Base-by-base conservation (phyloP, 2,888 invertebrate genomes). In the Drosophila limbata region DNA sequence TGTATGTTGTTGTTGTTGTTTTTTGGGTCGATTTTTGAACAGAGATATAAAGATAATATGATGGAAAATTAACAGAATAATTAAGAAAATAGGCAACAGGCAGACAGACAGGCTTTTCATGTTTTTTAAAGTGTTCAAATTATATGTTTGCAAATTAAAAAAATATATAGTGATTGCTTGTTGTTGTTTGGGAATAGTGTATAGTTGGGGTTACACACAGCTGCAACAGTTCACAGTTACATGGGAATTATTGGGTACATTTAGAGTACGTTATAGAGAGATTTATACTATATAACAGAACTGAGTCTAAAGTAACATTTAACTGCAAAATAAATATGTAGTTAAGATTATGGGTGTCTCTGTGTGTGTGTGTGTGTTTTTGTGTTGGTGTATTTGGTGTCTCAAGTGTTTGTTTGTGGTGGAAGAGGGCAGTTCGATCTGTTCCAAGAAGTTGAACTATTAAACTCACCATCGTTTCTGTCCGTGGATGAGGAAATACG, bases 401-500 rank as follows among this genome's bases (percentile, higher is more conserved):
- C 33, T 70, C 48, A 55, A 35, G 62, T 69, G 61, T 64, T 48
- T 21, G 2, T 47, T 37, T 35, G 63, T 57, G 57, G 70, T 69
- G 62, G 40, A 21, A 50, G 56, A 45, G 56, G 35, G 45, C 55
- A 37, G 71, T 83, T 67, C 62, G 51, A 57, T 42, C 37, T 28
- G 25, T 42, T 64, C 39, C 64, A 11, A 9, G 9, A 11, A 8
- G 11, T 15, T 47, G 59, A 37, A 11, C 13, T 19, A 25, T 35
- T 56, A 1, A 19, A 88, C 90, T 91, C 92, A 95, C 95, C 94
- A 93, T 95, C 95, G 87, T 94, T 94, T 88, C 95, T 93, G 91
- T 96, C 95, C 75, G 96, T 93, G 55, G 96, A 96, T 79, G 96
- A 96, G 70, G 95, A 95, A 77, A 95, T 95, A 84, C 96, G 94